phyloP scores from a whole-genome alignment of 2,888 invertebrate species.

The Eupithecia insigniata region DNA sequence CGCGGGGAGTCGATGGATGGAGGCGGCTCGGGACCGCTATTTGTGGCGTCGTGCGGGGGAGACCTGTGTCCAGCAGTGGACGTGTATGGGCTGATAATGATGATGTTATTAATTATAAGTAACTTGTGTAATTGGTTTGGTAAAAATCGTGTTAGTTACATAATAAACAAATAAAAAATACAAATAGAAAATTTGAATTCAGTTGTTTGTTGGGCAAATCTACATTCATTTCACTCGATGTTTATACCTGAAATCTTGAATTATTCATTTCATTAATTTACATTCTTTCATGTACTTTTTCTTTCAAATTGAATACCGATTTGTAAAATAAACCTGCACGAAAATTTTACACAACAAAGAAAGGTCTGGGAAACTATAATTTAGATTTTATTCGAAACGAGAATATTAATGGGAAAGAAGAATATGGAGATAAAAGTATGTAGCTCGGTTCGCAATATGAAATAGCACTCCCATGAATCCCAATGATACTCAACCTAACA shows the following conservation, averaged over 20 bases:
- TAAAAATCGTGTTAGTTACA: too few relatives aligned
- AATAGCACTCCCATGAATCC: neutral
- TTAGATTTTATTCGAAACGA: neutral
- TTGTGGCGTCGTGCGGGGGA: too few relatives aligned
- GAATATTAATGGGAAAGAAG: neutral
- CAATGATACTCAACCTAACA: neutral
- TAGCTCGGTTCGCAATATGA: neutral
- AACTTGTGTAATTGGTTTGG: too few relatives aligned
- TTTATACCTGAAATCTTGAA: conserved; percentile 17
- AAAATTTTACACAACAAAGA: neutral
- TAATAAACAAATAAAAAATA: too few relatives aligned
- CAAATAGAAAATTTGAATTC: too few relatives aligned
- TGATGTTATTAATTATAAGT: too few relatives aligned
- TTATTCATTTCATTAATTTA: conserved; percentile 24
- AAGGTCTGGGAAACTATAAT: neutral
- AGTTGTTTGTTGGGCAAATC: conserved; percentile 20
- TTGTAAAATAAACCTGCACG: neutral
- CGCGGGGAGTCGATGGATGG: too few relatives aligned
- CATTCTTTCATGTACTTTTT: conserved; percentile 16
- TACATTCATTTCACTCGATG: conserved; percentile 19
- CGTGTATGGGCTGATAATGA: too few relatives aligned
- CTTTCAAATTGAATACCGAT: conserved; percentile 20
- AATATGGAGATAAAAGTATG: neutral
- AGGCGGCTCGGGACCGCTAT: too few relatives aligned
- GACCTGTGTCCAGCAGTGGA: too few relatives aligned